Percentiles rank a stretch among this genome's conserved stretches.
Conservation (phyloP, 2,797 vertebrate species). For the Enoplosus armatus region DNA sequence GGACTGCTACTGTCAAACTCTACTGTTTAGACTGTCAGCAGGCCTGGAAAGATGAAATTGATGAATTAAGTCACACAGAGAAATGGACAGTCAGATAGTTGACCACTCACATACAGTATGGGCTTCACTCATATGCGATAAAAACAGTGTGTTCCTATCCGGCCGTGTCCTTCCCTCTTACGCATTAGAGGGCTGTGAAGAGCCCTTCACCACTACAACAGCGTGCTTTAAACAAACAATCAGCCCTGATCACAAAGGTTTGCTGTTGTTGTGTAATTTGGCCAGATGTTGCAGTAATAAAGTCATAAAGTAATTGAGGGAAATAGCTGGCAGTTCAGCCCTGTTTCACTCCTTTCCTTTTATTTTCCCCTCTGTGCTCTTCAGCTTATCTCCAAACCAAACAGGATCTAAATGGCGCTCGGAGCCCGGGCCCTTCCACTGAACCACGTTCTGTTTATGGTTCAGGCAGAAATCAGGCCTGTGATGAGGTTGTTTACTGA, state of each 20-base stretch:
- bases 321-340: constrained; percentile 83
- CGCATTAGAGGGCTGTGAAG: constrained; percentile 27
- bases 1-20: constrained; percentile 10
- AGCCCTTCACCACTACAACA: constrained; percentile 58
- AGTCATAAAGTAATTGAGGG: constrained; percentile 83
- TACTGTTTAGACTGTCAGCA: constrained; percentile 13
- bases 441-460: constrained; percentile 83
- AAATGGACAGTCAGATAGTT: constrained; percentile 24
- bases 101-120: neutral
- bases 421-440: constrained; percentile 78
- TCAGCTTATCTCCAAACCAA: constrained; percentile 88
- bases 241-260: constrained; percentile 73
- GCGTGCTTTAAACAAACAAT: constrained; percentile 78
- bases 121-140: constrained; percentile 2
- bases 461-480: constrained; percentile 83
- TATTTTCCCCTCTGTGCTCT: constrained; percentile 77
- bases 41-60: constrained; percentile 14
- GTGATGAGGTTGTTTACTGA: constrained; percentile 81
- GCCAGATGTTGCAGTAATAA: constrained; percentile 83
- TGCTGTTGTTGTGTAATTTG: constrained; percentile 85
- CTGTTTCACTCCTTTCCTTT: constrained; percentile 68
- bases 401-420: constrained; percentile 81
- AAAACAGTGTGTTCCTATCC: constrained; percentile 23
- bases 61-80: constrained; percentile 42
- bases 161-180: constrained; percentile 28